Evolutionary conservation across 2,888 invertebrate species (phyloP), one percentile per base, ranked within the genome.

Genomic region (Amaurobius ferox): DNA sequence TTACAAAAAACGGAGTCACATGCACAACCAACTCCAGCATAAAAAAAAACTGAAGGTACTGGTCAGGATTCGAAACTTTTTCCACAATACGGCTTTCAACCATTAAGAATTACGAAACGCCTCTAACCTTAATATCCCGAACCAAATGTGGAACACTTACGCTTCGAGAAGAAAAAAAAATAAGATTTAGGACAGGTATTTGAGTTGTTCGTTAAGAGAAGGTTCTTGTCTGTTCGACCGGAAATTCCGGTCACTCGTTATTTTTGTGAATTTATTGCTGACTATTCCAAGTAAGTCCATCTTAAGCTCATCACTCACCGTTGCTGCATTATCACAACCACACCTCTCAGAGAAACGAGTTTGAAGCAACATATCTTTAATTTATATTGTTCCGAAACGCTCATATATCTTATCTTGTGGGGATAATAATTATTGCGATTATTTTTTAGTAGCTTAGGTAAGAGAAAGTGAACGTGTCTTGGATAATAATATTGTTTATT

Each of bases 141-240:
- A 39, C 62, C 40, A 66, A 64, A 72, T 72, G 71, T 79, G 62
- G 66, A 79, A 72, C 79, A 79, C 79, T 79, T 79, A 32, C 78
- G 62, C 70, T 79, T 70, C 30, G 23, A 79, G 61, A 70, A 66
- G 26, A n/a, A 32, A 30, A n/a, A n/a, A 39, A 35, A 35, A 66
- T 32, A 70, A 70, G 70, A 79, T 79, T 79, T 62, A 70, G 78
- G 78, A 79, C 78, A 79, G 61, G 70, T 70, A 70, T 70, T 79
- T 79, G 70, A 70, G 61, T 71, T 55, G 77, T n/a, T 55, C 68
- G 55, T 48, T 40, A 39, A 39, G 62, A 70, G 78, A 55, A 61
- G 70, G 55, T 79, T 68, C 66, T 35, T 30, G 32, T 66, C 28
- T 70, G 35, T 23, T 68, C 28, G 71, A 79, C 78, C 70, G 62